Evolutionary conservation across 2,113 vertebrate genomes (phyloP).

Genomic region (Silurus meridionalis): DNA sequence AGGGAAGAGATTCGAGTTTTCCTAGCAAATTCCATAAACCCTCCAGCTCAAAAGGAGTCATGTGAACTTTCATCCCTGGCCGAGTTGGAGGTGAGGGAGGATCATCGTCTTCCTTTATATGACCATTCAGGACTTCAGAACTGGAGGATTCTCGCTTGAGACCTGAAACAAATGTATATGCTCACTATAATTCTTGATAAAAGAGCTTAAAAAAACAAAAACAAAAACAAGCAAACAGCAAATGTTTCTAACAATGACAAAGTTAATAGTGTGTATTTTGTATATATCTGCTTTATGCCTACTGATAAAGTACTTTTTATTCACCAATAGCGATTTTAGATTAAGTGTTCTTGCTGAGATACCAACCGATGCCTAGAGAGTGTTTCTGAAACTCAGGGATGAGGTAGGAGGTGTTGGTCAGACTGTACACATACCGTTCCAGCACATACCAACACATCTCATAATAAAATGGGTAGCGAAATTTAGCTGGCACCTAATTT

Average conservation of each 20-base stretch:
- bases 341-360: background rate
- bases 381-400: conserved; percentile 97
- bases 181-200: background rate
- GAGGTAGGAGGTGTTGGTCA: conserved; percentile 89
- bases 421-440: conserved; percentile 94
- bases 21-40: conserved; percentile 90
- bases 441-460: conserved; percentile 99
- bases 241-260: background rate
- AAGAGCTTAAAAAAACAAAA: background rate
- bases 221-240: no score
- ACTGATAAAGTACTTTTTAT: conserved; percentile 1
- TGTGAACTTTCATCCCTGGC: conserved; percentile 59
- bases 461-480: conserved; percentile 96
- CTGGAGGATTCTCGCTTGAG: conserved; percentile 62
- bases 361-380: conserved; percentile 90
- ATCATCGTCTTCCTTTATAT: conserved; percentile 34
- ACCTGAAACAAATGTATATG: conserved; percentile 55
- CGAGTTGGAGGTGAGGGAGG: conserved; percentile 45
- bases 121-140: conserved; percentile 48
- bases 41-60: conserved; percentile 92
- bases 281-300: background rate
- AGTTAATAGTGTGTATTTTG: background rate
- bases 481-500: conserved; percentile 91
- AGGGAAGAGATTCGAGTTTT: conserved; percentile 89
- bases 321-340: background rate